A percentile compares a stretch with the other conserved stretches of the same genome.
Conservation (phyloP, 2,888 invertebrate species). For the Polyommatus iphigenia region DNA sequence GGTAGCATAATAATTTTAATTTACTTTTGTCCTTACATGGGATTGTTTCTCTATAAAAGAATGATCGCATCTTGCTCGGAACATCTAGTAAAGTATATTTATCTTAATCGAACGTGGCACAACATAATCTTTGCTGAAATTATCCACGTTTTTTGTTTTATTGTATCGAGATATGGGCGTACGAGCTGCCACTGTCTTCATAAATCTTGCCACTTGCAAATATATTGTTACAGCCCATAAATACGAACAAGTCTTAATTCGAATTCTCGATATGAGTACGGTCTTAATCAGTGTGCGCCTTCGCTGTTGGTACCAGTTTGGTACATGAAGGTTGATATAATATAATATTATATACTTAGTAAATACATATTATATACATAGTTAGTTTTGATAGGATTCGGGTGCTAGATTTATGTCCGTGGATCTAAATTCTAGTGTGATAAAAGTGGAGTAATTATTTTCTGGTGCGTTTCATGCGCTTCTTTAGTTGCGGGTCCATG, state of each 20-base stretch:
- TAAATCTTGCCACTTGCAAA: slow-evolving; percentile 66
- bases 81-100: not conserved
- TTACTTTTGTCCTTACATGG: no score
- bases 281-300: slow-evolving; percentile 44
- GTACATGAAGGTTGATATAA: slow-evolving; percentile 16
- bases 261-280: slow-evolving; percentile 45
- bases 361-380: not conserved
- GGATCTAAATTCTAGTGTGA: not conserved
- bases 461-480: no score
- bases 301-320: slow-evolving; percentile 32
- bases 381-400: not conserved
- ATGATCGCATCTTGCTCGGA: not conserved
- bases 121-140: slow-evolving; percentile 38
- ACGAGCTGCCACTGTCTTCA: slow-evolving; percentile 53
- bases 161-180: slow-evolving; percentile 48
- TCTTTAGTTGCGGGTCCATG: no score
- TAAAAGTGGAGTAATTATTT: no score
- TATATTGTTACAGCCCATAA: slow-evolving; percentile 65
- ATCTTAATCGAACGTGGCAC: slow-evolving; percentile 20
- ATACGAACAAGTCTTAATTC: slow-evolving; percentile 62
- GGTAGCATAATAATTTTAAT: no score
- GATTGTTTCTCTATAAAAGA: not conserved
- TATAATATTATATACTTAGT: no score
- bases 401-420: not conserved
- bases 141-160: slow-evolving; percentile 41